Percentiles rank a stretch among this genome's conserved stretches.
phyloP scores from a whole-genome alignment of 2,113 vertebrate genomes.

The Microtus pennsylvanicus region DNA sequence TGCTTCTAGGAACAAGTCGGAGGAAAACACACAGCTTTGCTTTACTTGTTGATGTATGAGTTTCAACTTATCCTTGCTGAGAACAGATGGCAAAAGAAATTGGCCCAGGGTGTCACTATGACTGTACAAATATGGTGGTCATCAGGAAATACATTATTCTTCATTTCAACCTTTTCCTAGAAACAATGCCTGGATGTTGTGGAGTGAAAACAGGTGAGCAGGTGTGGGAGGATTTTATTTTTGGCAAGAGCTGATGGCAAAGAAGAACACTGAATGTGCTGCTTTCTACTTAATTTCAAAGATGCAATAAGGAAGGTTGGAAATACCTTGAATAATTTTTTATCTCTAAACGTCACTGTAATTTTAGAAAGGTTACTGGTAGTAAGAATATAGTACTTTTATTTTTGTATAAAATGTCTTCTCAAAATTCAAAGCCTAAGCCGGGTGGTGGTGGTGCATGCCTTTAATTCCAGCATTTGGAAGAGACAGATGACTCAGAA shows the following conservation, averaged over 20 bases:
- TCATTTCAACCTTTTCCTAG: constrained; percentile 76
- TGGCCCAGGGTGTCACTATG: constrained; percentile 51
- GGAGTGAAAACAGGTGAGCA: constrained; percentile 31
- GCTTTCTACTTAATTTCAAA: constrained; percentile 55
- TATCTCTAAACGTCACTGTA: constrained; percentile 33
- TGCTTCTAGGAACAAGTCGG: not conserved
- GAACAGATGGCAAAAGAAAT: constrained; percentile 72
- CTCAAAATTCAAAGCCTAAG: constrained; percentile 33
- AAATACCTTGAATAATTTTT: constrained; percentile 56
- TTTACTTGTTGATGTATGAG: not conserved
- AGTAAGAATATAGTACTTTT: constrained; percentile 18
- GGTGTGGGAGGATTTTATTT: constrained; percentile 62
- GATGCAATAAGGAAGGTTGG: constrained; percentile 29
- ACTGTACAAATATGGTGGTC: constrained; percentile 58
- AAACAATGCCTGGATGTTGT: constrained; percentile 43
- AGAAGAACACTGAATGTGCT: constrained; percentile 18
- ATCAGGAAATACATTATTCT: constrained; percentile 61
- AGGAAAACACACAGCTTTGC: not conserved
- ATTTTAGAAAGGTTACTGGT: constrained; percentile 48
- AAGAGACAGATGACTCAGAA: not conserved
- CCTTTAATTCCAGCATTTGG: not conserved
- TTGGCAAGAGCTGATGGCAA: constrained; percentile 27
- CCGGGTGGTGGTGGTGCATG: not conserved
- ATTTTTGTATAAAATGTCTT: constrained; percentile 63
- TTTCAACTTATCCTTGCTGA: constrained; percentile 56